phyloP scores from a whole-genome alignment of 2,113 vertebrate species.

The Caracal caracal region DNA sequence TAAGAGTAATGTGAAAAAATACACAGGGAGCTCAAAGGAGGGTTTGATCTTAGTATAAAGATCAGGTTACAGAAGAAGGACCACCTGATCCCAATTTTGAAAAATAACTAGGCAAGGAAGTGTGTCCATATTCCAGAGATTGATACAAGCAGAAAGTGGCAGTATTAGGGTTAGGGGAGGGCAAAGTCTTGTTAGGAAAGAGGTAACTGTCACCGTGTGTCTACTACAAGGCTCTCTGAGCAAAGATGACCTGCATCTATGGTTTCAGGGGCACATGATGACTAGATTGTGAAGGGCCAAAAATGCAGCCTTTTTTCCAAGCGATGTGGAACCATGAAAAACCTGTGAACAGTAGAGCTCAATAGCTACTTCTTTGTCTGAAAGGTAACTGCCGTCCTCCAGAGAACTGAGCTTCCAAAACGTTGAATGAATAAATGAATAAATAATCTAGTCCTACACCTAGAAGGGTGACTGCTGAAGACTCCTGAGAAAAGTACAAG shows the following conservation, averaged over 20 bases:
- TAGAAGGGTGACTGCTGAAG: neutral
- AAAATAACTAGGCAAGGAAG: neutral
- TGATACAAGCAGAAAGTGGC: neutral
- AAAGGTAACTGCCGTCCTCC: neutral
- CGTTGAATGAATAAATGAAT: neutral
- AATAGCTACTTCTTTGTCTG: neutral
- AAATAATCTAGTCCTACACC: neutral
- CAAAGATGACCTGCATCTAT: neutral
- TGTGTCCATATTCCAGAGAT: neutral
- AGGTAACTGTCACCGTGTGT: neutral
- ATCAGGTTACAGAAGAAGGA: neutral
- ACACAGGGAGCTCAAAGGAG: neutral
- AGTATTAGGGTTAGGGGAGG: fast-evolving
- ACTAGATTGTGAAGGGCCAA: neutral
- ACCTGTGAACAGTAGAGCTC: neutral
- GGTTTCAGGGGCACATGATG: neutral
- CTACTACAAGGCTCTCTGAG: neutral
- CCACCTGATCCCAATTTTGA: neutral
- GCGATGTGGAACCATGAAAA: neutral
- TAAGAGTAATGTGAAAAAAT: neutral
- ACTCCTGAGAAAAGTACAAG: neutral
- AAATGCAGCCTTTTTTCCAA: neutral
- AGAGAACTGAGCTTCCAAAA: neutral
- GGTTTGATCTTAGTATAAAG: neutral
- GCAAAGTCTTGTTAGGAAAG: neutral